These are phyloP conservation scores for Syngnathus acus DNA, from an alignment of 2,797 vertebrate species.

Conservation along the genomic window DNA sequence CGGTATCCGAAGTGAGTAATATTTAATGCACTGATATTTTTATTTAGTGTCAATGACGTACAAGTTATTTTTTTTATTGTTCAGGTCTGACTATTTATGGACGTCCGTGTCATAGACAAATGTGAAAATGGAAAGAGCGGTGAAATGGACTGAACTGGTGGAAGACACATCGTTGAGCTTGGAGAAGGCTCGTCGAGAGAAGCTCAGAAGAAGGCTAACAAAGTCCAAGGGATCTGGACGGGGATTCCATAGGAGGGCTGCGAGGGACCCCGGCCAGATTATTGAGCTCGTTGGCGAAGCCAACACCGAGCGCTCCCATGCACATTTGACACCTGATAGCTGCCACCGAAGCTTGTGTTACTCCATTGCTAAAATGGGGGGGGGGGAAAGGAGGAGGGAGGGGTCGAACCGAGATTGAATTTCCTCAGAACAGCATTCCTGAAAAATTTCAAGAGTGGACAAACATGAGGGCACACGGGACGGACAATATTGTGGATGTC, in stretches of 20 bases:
- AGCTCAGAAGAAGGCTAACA: slow-evolving; percentile 4
- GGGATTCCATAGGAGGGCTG: slow-evolving; percentile 7
- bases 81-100: background rate
- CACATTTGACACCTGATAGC: slow-evolving; percentile 60
- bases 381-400: slow-evolving; percentile 46
- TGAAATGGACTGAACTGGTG: background rate
- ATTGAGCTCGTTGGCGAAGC: slow-evolving; percentile 32
- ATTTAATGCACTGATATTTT: background rate
- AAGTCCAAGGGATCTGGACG: slow-evolving; percentile 2
- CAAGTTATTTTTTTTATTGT: background rate
- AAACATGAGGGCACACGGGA: slow-evolving; percentile 33
- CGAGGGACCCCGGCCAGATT: slow-evolving; percentile 22
- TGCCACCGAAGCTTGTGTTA: slow-evolving; percentile 61
- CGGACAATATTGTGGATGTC: slow-evolving; percentile 32
- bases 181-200: slow-evolving; percentile 2
- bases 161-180: background rate
- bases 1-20: background rate
- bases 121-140: background rate
- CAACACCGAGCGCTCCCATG: slow-evolving; percentile 24
- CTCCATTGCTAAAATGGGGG: slow-evolving; percentile 45
- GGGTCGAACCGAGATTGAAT: slow-evolving; percentile 54
- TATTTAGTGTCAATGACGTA: background rate
- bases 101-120: background rate
- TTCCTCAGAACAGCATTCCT: slow-evolving; percentile 66
- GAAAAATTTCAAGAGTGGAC: slow-evolving; percentile 50